Base-by-base conservation (phyloP, 2,888 invertebrate species). In the Branchellion lobata region DNA sequence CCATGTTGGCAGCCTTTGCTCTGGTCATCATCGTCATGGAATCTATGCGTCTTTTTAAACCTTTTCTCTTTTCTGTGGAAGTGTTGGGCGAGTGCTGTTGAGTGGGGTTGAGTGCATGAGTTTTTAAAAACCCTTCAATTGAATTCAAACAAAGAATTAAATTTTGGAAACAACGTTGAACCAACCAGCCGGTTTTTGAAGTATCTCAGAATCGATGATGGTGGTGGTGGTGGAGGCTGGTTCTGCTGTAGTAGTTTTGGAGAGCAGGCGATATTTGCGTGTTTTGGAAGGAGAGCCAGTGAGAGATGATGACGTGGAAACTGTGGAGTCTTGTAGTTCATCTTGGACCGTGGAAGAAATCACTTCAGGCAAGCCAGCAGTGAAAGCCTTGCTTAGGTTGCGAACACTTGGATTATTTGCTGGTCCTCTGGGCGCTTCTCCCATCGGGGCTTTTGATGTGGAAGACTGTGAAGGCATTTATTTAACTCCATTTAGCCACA, bases 1-100 rank as follows among this genome's bases (percentile, higher is more conserved):
- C 75, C 85, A 31, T 84, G 83, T 74, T 83, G 82, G 18, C 84
- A 79, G 11, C 82, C 84, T 51, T 84, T 77, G n/a, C 79, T 65
- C 75, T 27, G 5, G 79, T 75, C 65, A 65, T 75, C 34, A 75
- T 75, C 8, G 75, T 79, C 51, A 74, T 68, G n/a, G 75, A 74
- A 11, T 36, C 75, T 68, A 57, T 61, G 34, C 34, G 36, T 61
- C 72, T 72, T 31, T 73, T 57, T 29, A 34, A 2, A 31, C 34
- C 36, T 65, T 74, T 33, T 5, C 75, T 61, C 47, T 68, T 75
- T 1, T 40, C 79, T 68, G 24, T 47, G 21, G 3, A 24, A 24
- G 57, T 29, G 11, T 69, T 40, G 31, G 40, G 14, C 0, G 3
- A 34, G 24, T 27, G n/a, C 27, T n/a, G n/a, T 33, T 27, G 27